Conservation (phyloP, 2,113 vertebrate genomes). For the Cryptomyrus ogoouensis region DNA sequence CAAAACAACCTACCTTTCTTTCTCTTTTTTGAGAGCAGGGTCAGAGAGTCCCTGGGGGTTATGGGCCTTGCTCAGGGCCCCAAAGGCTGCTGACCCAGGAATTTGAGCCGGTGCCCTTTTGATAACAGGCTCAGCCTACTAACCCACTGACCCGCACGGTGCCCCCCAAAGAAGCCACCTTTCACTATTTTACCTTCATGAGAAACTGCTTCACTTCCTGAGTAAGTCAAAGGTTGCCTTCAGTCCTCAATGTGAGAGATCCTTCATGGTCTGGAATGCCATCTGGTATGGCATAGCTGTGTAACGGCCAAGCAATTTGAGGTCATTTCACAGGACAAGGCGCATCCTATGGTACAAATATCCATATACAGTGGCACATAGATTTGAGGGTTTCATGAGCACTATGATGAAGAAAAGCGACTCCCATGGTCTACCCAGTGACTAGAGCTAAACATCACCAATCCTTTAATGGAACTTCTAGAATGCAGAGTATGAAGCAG, state of each 20-base stretch:
- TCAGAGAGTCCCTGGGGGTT: not conserved
- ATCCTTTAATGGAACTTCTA: not conserved
- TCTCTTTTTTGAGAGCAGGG: not conserved
- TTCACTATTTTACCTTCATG: not conserved
- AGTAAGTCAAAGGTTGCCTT: not conserved
- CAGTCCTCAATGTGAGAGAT: not conserved
- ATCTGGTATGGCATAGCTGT: not conserved
- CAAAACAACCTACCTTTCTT: not conserved
- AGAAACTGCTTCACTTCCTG: not conserved
- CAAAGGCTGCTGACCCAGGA: too few species aligned
- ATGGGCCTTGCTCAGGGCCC: not conserved
- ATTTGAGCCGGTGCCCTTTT: too few species aligned
- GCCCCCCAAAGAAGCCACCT: not conserved
- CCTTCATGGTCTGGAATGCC: not conserved
- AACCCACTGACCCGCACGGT: not conserved
- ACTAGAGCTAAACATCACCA: not conserved
- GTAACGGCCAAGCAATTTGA: not conserved
- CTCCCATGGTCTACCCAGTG: not conserved
- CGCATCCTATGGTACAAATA: not conserved
- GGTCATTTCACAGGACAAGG: not conserved
- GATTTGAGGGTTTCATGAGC: not conserved
- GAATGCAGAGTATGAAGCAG: not conserved
- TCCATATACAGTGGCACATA: not conserved
- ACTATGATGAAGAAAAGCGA: not conserved
- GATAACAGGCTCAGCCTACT: not conserved